Evolutionary conservation across 2,888 invertebrate genomes (phyloP).

Genomic region (Spilosoma lubricipeda): DNA sequence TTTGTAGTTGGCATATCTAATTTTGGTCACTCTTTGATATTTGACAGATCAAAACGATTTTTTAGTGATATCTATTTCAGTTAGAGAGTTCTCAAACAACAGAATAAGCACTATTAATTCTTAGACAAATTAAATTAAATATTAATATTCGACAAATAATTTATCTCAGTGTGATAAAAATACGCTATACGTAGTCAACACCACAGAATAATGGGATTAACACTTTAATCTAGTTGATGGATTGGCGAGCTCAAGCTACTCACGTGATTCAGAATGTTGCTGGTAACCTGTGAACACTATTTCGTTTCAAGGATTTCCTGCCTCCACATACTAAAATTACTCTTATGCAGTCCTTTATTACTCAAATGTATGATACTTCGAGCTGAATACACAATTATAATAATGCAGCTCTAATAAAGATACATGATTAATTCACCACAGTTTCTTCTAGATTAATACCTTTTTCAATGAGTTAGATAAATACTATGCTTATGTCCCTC

Average conservation of each 20-base stretch:
- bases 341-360: not conserved
- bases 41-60: no score
- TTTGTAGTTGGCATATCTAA: no score
- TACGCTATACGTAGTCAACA: not conserved
- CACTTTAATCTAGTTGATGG: not conserved
- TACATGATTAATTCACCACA: no score
- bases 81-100: no score
- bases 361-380: not conserved
- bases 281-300: not conserved
- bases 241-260: not conserved
- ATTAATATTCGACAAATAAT: not conserved
- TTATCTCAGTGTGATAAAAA: not conserved
- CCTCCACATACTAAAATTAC: not conserved
- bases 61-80: no score
- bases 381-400: not conserved
- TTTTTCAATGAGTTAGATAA: no score
- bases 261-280: not conserved
- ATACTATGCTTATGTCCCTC: no score
- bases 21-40: no score
- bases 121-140: not conserved
- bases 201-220: slow-evolving; percentile 5
- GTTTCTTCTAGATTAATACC: no score
- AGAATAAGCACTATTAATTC: not conserved
- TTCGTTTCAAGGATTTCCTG: not conserved
- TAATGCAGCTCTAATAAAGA: no score